Evolutionary conservation across 2,797 vertebrate species (phyloP).

Genomic region (Mus caroli): DNA sequence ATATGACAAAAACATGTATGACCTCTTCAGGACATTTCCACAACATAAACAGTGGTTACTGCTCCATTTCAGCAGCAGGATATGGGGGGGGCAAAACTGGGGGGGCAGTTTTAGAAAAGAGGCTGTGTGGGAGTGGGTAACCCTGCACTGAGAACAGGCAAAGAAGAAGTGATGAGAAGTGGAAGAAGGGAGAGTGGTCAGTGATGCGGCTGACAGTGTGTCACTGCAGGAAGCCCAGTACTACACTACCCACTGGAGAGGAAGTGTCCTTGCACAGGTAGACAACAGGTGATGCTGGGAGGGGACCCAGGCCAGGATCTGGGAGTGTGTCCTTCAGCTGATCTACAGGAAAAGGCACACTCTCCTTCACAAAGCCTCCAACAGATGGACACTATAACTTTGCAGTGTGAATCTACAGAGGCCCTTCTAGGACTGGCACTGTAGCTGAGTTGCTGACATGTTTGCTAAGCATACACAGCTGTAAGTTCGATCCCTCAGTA

Average conservation of each 20-base stretch:
- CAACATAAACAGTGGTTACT: not conserved
- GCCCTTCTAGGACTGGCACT: no score
- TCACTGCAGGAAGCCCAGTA: not conserved
- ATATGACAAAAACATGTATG: not conserved
- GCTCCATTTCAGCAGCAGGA: not conserved
- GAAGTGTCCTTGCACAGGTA: no score
- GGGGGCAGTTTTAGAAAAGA: not conserved
- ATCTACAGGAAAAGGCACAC: no score
- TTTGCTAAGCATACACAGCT: not conserved
- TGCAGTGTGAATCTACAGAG: not conserved
- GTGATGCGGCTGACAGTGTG: rapidly evolving
- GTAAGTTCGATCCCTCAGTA: no score
- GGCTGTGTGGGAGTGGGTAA: no score
- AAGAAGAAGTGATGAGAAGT: not conserved
- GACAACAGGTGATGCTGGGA: no score
- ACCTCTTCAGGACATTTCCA: not conserved
- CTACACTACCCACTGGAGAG: not conserved
- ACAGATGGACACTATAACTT: not conserved
- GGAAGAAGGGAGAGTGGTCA: not conserved
- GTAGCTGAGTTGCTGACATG: not conserved
- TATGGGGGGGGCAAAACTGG: not conserved
- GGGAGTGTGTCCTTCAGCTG: not conserved
- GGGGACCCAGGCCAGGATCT: rapidly evolving
- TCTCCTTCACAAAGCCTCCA: not conserved
- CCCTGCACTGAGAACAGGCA: not conserved